Evolutionary conservation across 2,113 vertebrate species (phyloP), one percentile per base, ranked within the genome.

Genomic region (Syngnathus scovelli): DNA sequence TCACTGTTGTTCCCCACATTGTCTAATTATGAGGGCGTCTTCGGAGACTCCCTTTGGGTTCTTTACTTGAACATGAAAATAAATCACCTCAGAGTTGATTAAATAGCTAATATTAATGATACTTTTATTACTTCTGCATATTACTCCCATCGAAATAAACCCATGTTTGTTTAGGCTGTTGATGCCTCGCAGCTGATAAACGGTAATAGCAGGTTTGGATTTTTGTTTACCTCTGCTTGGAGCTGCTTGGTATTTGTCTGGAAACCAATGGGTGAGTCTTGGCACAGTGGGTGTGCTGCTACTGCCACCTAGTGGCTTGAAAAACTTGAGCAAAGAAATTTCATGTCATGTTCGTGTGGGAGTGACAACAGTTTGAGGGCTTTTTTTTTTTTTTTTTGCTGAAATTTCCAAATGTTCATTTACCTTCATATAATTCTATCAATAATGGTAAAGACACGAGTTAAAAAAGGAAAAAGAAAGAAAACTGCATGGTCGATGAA

Each of bases 251-350:
- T 59, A 60, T 67, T 61, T 77, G 16, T 62, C 61, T 77, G 52
- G 56, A 39, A 70, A 60, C 67, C 11, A 69, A 55, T 21, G 58
- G 46, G 19, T 70, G 55, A 67, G 74, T 58, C 66, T 38, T 61
- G 69, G 19, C 44, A 36, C 16, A 54, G 67, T 82, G 86, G 58
- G 68, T 83, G 86, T 79, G 77, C 70, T 83, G 71, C 84, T 89
- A 88, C 88, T 88, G 87, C 86, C 88, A 80, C 78, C 87, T 90
- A 67, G 65, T 86, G 87, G 19, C 44, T 58, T 19, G 48, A 19
- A 7, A 49, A 18, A 49, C 48, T 49, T 1, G 8, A 60, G 61
- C 56, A 23, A 66, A 19, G 67, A 67, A 44, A 9, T 43, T 43
- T 9, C 12, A 12, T 3, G 41, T 43, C 9, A 43, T 11, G 12